Percentiles rank a stretch among this genome's conserved stretches.
Conservation (phyloP, 2,888 invertebrate genomes). For the Drosophila melanocephala region DNA sequence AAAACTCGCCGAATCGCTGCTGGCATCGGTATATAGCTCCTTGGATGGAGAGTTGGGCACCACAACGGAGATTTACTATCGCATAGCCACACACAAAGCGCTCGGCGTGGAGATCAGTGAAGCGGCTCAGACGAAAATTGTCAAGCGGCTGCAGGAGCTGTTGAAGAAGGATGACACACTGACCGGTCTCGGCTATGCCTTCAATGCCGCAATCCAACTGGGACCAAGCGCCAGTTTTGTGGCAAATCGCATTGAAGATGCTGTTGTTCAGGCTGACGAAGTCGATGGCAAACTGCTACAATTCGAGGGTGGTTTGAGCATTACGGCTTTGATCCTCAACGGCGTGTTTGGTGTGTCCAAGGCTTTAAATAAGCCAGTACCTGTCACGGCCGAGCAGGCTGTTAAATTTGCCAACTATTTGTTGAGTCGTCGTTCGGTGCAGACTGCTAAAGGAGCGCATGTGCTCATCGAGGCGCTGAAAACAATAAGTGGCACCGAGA, state of each 20-base stretch:
- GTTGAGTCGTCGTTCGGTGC: slow-evolving; percentile 94
- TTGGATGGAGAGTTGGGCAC: slow-evolving; percentile 89
- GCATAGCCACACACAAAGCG: slow-evolving; percentile 89
- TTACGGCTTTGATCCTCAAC: slow-evolving; percentile 89
- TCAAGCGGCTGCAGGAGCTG: slow-evolving; percentile 90
- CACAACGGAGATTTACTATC: slow-evolving; percentile 91
- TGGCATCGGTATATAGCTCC: slow-evolving; percentile 86
- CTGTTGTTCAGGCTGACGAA: slow-evolving; percentile 98
- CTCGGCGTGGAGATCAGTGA: slow-evolving; percentile 89
- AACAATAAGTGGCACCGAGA: slow-evolving; percentile 88
- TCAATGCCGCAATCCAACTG: slow-evolving; percentile 92
- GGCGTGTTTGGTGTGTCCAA: slow-evolving; percentile 88
- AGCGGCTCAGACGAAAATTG: slow-evolving; percentile 89
- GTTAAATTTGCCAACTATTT: slow-evolving; percentile 96
- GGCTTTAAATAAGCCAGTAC: slow-evolving; percentile 88
- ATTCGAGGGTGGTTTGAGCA: slow-evolving; percentile 96
- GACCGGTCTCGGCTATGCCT: slow-evolving; percentile 92
- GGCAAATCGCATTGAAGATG: slow-evolving; percentile 94
- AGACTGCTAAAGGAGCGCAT: slow-evolving; percentile 93
- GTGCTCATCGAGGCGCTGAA: slow-evolving; percentile 92
- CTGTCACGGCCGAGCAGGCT: slow-evolving; percentile 91
- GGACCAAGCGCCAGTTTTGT: slow-evolving; percentile 88
- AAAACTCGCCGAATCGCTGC: slow-evolving; percentile 86
- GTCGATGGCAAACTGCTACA: slow-evolving; percentile 94
- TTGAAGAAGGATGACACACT: slow-evolving; percentile 94